Evolutionary conservation across 2,797 vertebrate species (phyloP), one percentile per base, ranked within the genome.

Genomic region (Myotis myotis): DNA sequence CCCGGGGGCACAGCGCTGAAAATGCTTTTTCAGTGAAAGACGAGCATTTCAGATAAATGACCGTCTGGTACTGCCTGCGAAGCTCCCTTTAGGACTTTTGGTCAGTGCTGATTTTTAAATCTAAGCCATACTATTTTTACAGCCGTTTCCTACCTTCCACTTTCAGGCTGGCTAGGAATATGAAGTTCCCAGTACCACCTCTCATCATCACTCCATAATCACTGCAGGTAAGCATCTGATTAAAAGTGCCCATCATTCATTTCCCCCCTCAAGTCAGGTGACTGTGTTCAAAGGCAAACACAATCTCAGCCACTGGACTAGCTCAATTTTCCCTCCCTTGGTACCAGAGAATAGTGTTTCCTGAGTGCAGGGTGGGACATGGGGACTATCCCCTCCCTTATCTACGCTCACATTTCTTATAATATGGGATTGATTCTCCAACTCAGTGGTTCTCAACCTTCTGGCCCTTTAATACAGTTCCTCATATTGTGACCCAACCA

Each of bases 1-100:
- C 97, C 96, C 96, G 12, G 66, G 92, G 92, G 62, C 30, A 81
- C 33, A 4, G 87, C 49, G 95, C 95, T 47, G 28, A 96, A 93
- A 96, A 97, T 84, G 93, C 87, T 93, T 97, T 95, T 91, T 96
- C 25, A 2, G 92, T 96, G 30, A 96, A 96, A 97, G 95, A 95
- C 41, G 97, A 95, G 68, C 53, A 0, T 87, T 93, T 93, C 33
- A 51, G 92, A 96, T 86, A 81, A 97, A 96, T 53, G 97, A 85
- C 97, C 86, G 89, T 95, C 96, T 95, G 96, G 83, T 19, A 44
- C 74, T 41, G 94, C 84, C 93, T 75, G 17, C 6, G 89, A 93
- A 96, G 8, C 84, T 71, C 25, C 9, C 91, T 87, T 87, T 7
- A 68, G 90, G 93, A 91, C 1, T 8, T 55, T 86, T 92, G 95